phyloP scores from a whole-genome alignment of 2,797 vertebrate genomes.

The Pteronotus mesoamericanus region DNA sequence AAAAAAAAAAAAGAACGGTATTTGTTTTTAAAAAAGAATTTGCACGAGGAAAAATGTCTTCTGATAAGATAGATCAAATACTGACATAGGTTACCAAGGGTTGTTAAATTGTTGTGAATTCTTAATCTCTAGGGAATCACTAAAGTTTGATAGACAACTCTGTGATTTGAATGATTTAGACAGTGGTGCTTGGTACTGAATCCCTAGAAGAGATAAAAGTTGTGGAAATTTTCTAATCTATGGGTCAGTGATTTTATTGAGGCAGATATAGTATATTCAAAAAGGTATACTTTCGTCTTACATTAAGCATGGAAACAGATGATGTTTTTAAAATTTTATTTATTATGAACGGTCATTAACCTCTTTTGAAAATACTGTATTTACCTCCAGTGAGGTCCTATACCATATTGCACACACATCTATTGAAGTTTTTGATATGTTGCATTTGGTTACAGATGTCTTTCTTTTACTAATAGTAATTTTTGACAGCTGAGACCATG shows the following conservation, averaged over 20 bases:
- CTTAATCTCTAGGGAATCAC: neutral
- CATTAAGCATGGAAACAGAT: constrained; percentile 9
- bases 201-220: constrained; percentile 1
- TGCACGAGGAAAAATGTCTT: neutral
- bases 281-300: neutral
- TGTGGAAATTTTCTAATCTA: constrained; percentile 20
- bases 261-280: neutral
- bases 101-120: constrained; percentile 11
- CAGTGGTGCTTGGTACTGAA: neutral
- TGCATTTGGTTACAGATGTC: neutral
- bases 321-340: neutral
- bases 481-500: neutral
- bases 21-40: constrained; percentile 1
- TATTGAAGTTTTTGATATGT: neutral
- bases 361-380: neutral
- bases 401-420: neutral
- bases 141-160: neutral
- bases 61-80: neutral
- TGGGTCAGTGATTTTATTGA: constrained; percentile 50
- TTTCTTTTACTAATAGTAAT: neutral
- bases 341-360: neutral
- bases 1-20: neutral
- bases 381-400: neutral
- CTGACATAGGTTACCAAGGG: neutral
- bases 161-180: constrained; percentile 13